Conservation (phyloP, 2,888 invertebrate genomes). For the Thalpophila matura region DNA sequence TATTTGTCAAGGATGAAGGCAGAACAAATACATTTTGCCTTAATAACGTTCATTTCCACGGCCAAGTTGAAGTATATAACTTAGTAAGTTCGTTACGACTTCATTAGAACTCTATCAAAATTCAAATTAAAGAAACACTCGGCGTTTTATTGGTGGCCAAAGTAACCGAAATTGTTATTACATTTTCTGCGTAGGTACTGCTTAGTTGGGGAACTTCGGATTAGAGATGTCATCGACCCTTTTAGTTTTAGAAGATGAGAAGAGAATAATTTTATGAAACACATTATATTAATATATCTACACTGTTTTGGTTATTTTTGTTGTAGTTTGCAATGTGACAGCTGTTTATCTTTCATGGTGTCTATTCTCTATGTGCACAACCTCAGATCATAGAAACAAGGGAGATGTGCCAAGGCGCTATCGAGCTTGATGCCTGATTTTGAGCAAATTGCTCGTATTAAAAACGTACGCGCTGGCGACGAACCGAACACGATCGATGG, state of each 20-base stretch:
- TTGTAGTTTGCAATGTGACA: too few relatives aligned
- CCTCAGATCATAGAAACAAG: too few relatives aligned
- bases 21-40: conserved; percentile 61
- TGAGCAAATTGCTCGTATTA: too few relatives aligned
- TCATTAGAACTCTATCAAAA: conserved; percentile 63
- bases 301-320: not conserved
- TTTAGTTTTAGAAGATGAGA: conserved; percentile 1
- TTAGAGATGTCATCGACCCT: conserved; percentile 16
- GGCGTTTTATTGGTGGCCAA: conserved; percentile 43
- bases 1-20: conserved; percentile 69
- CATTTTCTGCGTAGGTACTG: conserved; percentile 31
- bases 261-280: not conserved
- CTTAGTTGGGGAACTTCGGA: conserved; percentile 8
- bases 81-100: conserved; percentile 58
- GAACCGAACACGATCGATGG: too few relatives aligned
- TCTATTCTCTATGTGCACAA: too few relatives aligned
- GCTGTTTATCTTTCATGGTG: too few relatives aligned
- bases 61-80: conserved; percentile 38
- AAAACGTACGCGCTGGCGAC: too few relatives aligned
- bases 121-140: conserved; percentile 63
- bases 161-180: conserved; percentile 50
- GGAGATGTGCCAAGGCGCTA: too few relatives aligned
- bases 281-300: too few relatives aligned
- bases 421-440: too few relatives aligned
- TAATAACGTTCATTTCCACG: conserved; percentile 50